These are phyloP conservation scores for Terrapene triunguis DNA, from an alignment of 2,113 vertebrate genomes.

Conservation along the genomic window DNA sequence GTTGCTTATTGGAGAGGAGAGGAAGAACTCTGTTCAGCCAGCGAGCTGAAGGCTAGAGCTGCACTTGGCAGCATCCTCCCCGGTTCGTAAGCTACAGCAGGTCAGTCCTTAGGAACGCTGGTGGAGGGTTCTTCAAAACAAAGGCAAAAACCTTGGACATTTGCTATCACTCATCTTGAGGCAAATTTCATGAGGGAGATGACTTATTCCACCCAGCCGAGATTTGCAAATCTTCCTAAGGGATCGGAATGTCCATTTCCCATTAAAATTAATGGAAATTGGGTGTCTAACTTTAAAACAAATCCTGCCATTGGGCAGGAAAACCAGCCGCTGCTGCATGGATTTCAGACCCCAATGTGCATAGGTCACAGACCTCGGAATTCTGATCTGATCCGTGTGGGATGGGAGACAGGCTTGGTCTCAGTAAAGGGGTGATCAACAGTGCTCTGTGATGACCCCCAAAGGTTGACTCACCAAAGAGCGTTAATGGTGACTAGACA, in stretches of 20 bases:
- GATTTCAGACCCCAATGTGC: accelerated
- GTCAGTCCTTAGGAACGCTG: accelerated
- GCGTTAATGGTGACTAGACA: accelerated
- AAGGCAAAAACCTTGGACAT: not conserved
- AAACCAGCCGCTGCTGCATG: accelerated
- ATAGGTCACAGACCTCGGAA: accelerated
- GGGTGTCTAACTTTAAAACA: accelerated
- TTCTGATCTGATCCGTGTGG: accelerated
- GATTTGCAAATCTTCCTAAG: accelerated
- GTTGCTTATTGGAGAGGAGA: accelerated
- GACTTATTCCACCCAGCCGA: accelerated
- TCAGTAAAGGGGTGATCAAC: accelerated
- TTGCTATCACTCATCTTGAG: not conserved
- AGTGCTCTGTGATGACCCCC: accelerated
- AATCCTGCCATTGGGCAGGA: accelerated
- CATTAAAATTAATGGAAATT: accelerated
- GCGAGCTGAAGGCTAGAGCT: not conserved
- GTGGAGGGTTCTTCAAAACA: not conserved
- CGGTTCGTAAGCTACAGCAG: accelerated
- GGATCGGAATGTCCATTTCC: accelerated
- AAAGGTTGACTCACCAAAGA: not conserved
- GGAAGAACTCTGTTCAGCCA: not conserved
- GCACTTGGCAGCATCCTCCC: not conserved
- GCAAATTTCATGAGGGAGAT: accelerated
- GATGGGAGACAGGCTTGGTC: not conserved